phyloP scores from a whole-genome alignment of 2,888 invertebrate genomes.

The Erebia palarica region DNA sequence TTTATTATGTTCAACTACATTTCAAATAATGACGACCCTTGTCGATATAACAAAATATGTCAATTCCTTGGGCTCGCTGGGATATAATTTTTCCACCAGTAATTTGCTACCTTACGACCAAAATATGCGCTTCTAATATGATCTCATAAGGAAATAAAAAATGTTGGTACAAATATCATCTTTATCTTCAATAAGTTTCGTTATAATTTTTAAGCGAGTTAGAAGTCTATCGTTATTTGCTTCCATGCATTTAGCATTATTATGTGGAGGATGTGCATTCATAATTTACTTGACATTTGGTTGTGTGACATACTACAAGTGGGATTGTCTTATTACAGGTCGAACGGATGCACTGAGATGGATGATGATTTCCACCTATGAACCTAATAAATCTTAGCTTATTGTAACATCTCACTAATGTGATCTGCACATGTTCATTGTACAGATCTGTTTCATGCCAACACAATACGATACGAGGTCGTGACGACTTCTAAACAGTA shows the following conservation, averaged over 20 bases:
- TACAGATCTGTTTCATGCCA: conserved; percentile 24
- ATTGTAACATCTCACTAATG: conserved; percentile 47
- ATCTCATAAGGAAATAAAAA: too few species aligned
- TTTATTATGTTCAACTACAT: too few species aligned
- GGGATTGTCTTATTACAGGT: conserved; percentile 35
- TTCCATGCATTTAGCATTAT: background rate
- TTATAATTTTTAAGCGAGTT: too few species aligned
- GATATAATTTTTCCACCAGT: too few species aligned
- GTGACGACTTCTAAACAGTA: conserved; percentile 3
- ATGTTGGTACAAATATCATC: too few species aligned
- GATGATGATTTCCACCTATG: conserved; percentile 44
- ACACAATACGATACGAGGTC: conserved; percentile 23
- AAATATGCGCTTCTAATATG: too few species aligned
- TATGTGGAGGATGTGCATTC: background rate
- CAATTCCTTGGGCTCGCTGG: too few species aligned
- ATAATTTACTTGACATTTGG: conserved; percentile 7
- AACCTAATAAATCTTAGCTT: conserved; percentile 48
- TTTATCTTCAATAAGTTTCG: too few species aligned
- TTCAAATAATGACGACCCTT: too few species aligned
- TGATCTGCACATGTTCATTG: conserved; percentile 44
- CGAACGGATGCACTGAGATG: conserved; percentile 38
- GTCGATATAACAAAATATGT: too few species aligned
- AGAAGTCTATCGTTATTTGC: background rate
- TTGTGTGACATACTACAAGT: conserved; percentile 4
- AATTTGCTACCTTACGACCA: too few species aligned